These are phyloP conservation scores for Pristionchus mayeri DNA, from an alignment of 2,888 invertebrate genomes.

Conservation along the genomic window DNA sequence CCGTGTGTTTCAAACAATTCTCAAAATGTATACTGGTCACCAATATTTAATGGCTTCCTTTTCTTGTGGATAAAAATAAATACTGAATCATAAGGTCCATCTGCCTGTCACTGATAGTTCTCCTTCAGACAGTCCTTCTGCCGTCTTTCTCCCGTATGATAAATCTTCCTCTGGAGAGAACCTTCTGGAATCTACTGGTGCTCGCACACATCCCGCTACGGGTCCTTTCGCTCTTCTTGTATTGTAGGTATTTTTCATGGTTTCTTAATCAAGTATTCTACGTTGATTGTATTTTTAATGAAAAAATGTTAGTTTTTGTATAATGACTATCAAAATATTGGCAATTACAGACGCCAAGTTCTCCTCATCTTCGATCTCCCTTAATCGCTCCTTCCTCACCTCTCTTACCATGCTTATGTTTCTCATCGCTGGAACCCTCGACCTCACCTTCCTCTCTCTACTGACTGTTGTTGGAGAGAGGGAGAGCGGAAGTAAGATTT, in stretches of 20 bases:
- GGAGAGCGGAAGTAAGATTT: slow-evolving; percentile 31
- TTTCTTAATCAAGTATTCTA: too few species aligned
- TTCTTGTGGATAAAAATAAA: background rate
- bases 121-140: slow-evolving; percentile 40
- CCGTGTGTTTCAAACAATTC: background rate
- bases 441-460: background rate
- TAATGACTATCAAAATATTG: background rate
- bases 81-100: background rate
- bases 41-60: background rate
- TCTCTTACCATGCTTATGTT: background rate
- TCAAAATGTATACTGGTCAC: background rate
- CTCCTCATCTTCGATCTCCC: background rate
- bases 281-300: too few species aligned
- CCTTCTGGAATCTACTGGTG: slow-evolving; percentile 34
- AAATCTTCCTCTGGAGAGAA: slow-evolving; percentile 35
- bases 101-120: too few species aligned
- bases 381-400: background rate
- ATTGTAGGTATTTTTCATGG: background rate
- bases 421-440: background rate
- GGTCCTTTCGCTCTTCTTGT: slow-evolving; percentile 10
- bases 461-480: slow-evolving; percentile 26
- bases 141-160: slow-evolving; percentile 47
- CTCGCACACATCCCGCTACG: background rate
- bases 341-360: slow-evolving; percentile 21
- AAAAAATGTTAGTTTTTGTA: too few species aligned